Evolutionary conservation across 2,797 vertebrate species (phyloP).

Genomic region (Halcyon leucocephala): DNA sequence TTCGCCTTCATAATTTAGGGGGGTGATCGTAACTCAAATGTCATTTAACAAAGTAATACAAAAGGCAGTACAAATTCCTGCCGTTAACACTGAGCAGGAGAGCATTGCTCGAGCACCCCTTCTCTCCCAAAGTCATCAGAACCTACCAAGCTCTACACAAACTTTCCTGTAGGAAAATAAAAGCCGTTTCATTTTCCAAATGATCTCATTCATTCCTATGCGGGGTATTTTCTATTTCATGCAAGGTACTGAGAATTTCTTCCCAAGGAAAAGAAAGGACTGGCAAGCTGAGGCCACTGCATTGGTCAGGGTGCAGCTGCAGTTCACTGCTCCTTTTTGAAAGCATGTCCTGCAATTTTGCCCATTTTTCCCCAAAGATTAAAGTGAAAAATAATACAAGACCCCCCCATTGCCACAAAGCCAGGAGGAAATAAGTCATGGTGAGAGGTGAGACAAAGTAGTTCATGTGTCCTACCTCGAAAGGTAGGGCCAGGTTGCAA

Average conservation of each 20-base stretch:
- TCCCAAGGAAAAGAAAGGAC: neutral
- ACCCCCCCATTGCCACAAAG: neutral
- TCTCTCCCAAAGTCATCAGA: neutral
- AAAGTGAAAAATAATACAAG: neutral
- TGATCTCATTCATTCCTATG: neutral
- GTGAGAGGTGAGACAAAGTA: neutral
- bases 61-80: neutral
- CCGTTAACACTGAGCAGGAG: neutral
- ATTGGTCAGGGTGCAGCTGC: neutral
- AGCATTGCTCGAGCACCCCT: fast-evolving
- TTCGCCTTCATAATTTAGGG: neutral
- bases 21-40: neutral
- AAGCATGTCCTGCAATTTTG: conserved; percentile 29
- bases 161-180: conserved; percentile 8
- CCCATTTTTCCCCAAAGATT: neutral
- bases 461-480: neutral
- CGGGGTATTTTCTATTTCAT: neutral
- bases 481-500: neutral
- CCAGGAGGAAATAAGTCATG: neutral
- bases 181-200: neutral
- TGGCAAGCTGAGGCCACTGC: neutral
- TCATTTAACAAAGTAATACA: neutral
- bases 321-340: conserved; percentile 25
- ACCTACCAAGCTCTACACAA: neutral
- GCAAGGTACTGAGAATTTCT: neutral